Conservation (phyloP, 2,888 invertebrate genomes). For the Brachypalpus laphriformis region DNA sequence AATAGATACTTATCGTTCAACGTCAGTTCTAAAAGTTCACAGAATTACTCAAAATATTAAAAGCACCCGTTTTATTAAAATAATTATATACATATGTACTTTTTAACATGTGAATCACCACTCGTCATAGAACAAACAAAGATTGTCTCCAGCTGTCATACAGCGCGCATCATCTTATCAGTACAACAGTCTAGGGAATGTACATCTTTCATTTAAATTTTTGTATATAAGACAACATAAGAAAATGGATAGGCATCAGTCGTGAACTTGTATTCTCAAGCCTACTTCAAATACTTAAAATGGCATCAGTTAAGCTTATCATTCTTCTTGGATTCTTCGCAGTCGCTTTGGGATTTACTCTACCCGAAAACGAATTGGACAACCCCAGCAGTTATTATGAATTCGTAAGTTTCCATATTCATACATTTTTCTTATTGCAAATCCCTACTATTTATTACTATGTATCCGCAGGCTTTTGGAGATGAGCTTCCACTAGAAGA, state of each 20-base stretch:
- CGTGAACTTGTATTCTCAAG: neutral
- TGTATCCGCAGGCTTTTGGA: neutral
- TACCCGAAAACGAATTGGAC: neutral
- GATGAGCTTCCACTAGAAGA: neutral
- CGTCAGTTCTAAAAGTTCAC: no score
- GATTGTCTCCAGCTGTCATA: no score
- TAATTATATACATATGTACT: no score
- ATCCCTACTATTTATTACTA: neutral
- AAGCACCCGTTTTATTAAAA: no score
- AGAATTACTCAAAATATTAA: no score
- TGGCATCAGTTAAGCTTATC: constrained; percentile 25
- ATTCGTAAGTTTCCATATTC: neutral
- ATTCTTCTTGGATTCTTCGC: constrained; percentile 13
- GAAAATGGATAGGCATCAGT: neutral
- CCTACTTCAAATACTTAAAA: neutral
- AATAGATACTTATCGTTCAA: no score
- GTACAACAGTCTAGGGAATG: neutral
- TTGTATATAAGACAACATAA: neutral
- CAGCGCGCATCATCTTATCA: neutral
- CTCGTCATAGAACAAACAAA: no score
- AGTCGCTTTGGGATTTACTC: constrained; percentile 9
- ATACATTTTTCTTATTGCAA: neutral
- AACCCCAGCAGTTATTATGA: neutral
- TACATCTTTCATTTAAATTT: neutral
- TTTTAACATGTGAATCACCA: no score